These are phyloP conservation scores for Rhinatrema bivittatum DNA, from an alignment of 2,797 vertebrate species.

Conservation along the genomic window DNA sequence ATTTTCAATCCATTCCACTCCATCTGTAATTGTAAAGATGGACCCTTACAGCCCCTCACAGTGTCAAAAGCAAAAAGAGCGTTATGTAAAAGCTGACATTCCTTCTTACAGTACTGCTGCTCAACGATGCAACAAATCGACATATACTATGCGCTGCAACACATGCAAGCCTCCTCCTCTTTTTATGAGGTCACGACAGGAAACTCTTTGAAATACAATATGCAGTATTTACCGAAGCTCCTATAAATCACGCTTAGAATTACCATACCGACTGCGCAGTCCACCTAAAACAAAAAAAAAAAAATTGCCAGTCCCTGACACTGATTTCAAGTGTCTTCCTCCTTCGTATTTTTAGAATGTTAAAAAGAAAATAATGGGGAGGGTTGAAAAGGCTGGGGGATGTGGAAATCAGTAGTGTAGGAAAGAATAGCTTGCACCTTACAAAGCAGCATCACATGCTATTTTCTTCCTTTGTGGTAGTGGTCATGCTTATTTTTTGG, in stretches of 20 bases:
- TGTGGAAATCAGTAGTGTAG: no score
- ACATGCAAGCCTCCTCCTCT: constrained; percentile 79
- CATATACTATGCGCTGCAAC: constrained; percentile 81
- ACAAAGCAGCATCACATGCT: no score
- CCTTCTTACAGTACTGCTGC: constrained; percentile 94
- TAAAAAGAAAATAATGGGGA: no score
- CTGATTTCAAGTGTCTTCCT: constrained; percentile 13
- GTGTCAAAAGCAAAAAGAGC: constrained; percentile 76
- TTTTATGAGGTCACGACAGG: constrained; percentile 84
- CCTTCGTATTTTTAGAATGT: constrained; percentile 41
- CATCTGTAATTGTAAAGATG: constrained; percentile 91
- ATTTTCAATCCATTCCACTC: constrained; percentile 99
- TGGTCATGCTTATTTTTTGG: no score
- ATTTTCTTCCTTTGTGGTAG: no score
- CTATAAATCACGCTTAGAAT: constrained; percentile 67
- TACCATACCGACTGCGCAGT: constrained; percentile 63
- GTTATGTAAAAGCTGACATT: constrained; percentile 88
- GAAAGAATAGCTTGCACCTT: no score
- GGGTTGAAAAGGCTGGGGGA: no score
- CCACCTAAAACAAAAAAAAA: constrained; percentile 47
- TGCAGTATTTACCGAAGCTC: constrained; percentile 76
- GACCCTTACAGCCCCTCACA: constrained; percentile 75
- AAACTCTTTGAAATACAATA: constrained; percentile 78
- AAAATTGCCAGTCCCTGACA: constrained; percentile 50
- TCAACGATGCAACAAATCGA: constrained; percentile 83